phyloP scores from a whole-genome alignment of 2,797 vertebrate genomes.

The Phrynocephalus vlangalii region DNA sequence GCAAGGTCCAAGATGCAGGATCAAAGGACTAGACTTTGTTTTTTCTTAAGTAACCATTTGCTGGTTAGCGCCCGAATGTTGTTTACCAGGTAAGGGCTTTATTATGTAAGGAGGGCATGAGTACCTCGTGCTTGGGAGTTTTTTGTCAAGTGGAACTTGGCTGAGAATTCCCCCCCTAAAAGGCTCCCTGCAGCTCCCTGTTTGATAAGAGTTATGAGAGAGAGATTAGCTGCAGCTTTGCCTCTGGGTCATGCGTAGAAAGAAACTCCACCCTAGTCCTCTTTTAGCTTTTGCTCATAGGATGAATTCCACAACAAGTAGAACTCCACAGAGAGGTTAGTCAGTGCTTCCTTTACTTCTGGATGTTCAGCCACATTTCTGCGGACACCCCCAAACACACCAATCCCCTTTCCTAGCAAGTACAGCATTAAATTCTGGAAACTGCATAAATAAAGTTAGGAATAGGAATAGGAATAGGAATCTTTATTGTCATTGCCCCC shows the following conservation, averaged over 20 bases:
- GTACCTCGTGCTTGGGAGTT: slow-evolving; percentile 12
- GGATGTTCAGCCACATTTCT: not conserved
- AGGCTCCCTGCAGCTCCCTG: not conserved
- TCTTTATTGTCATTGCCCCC: no score
- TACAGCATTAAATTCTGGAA: not conserved
- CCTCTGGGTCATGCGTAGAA: not conserved
- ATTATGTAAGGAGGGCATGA: slow-evolving; percentile 17
- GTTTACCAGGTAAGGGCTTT: slow-evolving; percentile 30
- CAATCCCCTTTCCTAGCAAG: not conserved
- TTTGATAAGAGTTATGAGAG: not conserved
- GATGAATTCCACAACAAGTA: accelerated
- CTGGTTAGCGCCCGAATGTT: slow-evolving; percentile 10
- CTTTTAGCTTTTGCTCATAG: not conserved
- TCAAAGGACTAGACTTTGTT: not conserved
- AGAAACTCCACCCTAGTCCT: not conserved
- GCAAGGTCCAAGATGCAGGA: slow-evolving; percentile 12
- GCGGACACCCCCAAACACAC: accelerated
- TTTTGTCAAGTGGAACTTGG: slow-evolving; percentile 37
- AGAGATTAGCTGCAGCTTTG: not conserved
- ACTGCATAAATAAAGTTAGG: not conserved
- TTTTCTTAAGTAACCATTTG: slow-evolving; percentile 35
- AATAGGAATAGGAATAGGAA: not conserved
- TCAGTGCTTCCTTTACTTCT: not conserved
- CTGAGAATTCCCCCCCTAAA: slow-evolving; percentile 28
- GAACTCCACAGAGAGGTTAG: not conserved